Conservation (phyloP, 2,113 vertebrate genomes). For the Oxyura jamaicensis region DNA sequence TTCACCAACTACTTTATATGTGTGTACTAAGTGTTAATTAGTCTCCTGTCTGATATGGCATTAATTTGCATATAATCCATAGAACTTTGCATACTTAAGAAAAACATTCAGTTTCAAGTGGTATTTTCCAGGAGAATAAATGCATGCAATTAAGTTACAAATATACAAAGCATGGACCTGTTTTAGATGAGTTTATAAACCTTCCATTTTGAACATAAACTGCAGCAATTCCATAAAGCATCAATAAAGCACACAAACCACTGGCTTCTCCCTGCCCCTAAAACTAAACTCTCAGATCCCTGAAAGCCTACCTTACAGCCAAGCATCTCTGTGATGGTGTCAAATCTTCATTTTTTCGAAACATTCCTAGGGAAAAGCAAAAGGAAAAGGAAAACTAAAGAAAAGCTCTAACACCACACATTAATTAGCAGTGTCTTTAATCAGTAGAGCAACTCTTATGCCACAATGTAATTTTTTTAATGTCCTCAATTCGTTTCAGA, state of each 20-base stretch:
- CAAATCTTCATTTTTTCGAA: slow-evolving; percentile 89
- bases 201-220: neutral
- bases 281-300: neutral
- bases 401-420: neutral
- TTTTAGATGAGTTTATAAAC: neutral
- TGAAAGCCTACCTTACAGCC: slow-evolving; percentile 91
- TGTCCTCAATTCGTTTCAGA: neutral
- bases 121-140: neutral
- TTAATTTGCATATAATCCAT: neutral
- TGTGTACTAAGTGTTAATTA: neutral
- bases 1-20: neutral
- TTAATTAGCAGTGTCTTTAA: neutral
- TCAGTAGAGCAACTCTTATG: neutral
- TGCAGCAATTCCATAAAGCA: neutral
- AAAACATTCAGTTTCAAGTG: neutral
- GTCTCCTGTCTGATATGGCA: neutral
- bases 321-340: slow-evolving; percentile 89
- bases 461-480: neutral
- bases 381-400: slow-evolving; percentile 12
- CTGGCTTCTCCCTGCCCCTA: neutral
- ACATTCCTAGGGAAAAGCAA: slow-evolving; percentile 80
- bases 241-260: neutral
- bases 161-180: neutral
- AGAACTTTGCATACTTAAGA: neutral
- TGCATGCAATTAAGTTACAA: neutral